Conservation (phyloP, 1,140 invertebrate genomes). For the Drosophila tristis region DNA sequence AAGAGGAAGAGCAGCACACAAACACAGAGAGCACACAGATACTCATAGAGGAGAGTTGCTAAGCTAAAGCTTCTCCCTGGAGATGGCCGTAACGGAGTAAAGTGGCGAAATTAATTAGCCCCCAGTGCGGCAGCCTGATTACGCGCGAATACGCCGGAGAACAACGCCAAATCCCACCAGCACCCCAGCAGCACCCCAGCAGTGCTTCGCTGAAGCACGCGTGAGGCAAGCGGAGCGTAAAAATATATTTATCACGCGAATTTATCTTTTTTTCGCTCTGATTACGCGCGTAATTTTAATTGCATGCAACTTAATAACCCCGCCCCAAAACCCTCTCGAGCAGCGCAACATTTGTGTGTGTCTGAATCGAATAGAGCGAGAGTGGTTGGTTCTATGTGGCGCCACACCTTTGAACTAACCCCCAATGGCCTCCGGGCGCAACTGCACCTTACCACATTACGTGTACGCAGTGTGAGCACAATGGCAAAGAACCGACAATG, state of each 20-base stretch:
- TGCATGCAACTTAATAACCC: slow-evolving; percentile 78
- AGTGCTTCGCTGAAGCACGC: slow-evolving; percentile 22
- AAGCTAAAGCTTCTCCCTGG: slow-evolving; percentile 56
- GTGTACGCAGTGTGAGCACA: slow-evolving; percentile 25
- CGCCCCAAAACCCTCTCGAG: slow-evolving; percentile 1
- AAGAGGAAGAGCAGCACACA: background rate
- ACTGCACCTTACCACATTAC: slow-evolving; percentile 19
- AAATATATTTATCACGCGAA: slow-evolving; percentile 78
- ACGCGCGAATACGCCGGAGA: slow-evolving; percentile 56
- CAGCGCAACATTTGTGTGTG: slow-evolving; percentile 28
- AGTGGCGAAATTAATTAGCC: slow-evolving; percentile 82
- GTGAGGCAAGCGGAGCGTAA: slow-evolving; percentile 51
- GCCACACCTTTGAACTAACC: slow-evolving; percentile 44
- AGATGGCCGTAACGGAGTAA: slow-evolving; percentile 67
- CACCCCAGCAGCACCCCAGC: slow-evolving; percentile 4
- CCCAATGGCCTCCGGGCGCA: background rate
- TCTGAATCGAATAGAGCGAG: background rate
- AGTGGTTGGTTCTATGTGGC: background rate
- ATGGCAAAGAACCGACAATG: slow-evolving; percentile 9
- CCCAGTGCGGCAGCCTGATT: slow-evolving; percentile 80
- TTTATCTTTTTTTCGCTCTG: slow-evolving; percentile 82
- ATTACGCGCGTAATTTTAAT: slow-evolving; percentile 82
- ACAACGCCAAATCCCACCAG: slow-evolving; percentile 23
- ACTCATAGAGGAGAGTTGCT: slow-evolving; percentile 38
- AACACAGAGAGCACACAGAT: slow-evolving; percentile 39